Percentiles rank a stretch among this genome's conserved stretches.
These are phyloP conservation scores for Troides helena DNA, from an alignment of 2,888 invertebrate genomes.

Conservation along the genomic window DNA sequence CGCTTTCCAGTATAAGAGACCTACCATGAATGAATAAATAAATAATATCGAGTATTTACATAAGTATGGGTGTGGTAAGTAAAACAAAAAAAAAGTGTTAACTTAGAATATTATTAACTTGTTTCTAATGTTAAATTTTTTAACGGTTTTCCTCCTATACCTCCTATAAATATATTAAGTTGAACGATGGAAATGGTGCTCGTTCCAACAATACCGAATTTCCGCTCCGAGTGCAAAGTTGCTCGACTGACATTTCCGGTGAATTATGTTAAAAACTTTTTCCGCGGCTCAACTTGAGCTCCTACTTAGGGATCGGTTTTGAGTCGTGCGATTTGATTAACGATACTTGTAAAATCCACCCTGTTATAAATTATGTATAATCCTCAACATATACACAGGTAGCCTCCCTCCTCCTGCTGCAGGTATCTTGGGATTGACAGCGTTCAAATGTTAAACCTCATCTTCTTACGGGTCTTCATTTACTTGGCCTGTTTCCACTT, in stretches of 20 bases:
- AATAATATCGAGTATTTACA: no score
- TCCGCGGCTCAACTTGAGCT: constrained; percentile 34
- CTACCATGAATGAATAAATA: no score
- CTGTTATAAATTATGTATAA: neutral
- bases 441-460: no score
- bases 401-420: no score
- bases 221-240: constrained; percentile 54
- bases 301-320: constrained; percentile 28
- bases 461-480: no score
- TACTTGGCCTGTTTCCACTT: no score
- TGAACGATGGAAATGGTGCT: constrained; percentile 43
- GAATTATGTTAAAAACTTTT: constrained; percentile 41
- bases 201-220: constrained; percentile 39
- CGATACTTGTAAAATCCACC: constrained; percentile 17
- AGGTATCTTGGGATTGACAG: no score
- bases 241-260: constrained; percentile 37
- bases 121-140: no score
- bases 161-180: constrained; percentile 24
- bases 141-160: neutral
- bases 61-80: no score
- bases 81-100: no score
- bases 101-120: no score
- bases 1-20: no score
- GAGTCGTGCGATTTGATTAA: constrained; percentile 29
- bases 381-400: neutral